Evolutionary conservation across 1,140 invertebrate species (phyloP).

Genomic region (Pinna nobilis): DNA sequence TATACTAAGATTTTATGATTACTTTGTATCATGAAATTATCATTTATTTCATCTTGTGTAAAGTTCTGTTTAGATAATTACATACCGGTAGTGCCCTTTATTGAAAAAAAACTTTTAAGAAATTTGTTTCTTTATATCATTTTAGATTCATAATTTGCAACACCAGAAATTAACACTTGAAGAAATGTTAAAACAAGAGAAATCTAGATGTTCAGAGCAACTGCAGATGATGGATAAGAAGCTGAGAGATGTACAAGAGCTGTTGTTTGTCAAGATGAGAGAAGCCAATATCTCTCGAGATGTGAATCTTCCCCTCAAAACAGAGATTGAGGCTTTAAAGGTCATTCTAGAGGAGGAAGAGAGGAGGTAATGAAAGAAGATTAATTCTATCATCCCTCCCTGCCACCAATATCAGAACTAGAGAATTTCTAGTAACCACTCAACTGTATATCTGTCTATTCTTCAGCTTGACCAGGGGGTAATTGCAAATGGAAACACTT

Average conservation of each 20-base stretch:
- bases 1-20: neutral
- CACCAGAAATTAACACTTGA: conserved; percentile 56
- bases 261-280: conserved; percentile 61
- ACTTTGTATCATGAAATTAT: neutral
- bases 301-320: conserved; percentile 57
- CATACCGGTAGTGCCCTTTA: too few species aligned
- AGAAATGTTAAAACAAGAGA: conserved; percentile 50
- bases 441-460: too few species aligned
- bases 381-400: too few species aligned
- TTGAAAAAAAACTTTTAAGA: too few species aligned
- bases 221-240: conserved; percentile 53
- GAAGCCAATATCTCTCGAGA: conserved; percentile 57
- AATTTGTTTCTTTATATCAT: too few species aligned
- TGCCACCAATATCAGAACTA: too few species aligned
- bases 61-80: too few species aligned
- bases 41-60: too few species aligned
- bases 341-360: conserved; percentile 66
- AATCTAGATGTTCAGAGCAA: conserved; percentile 48
- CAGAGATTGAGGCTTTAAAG: conserved; percentile 64
- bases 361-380: conserved; percentile 45
- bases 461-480: too few species aligned
- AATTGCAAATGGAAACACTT: too few species aligned
- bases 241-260: conserved; percentile 59
- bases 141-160: conserved; percentile 53
- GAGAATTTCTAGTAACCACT: too few species aligned